Percentiles rank a stretch among this genome's conserved stretches.
These are phyloP conservation scores for Lepeophtheirus nordmannii DNA, from an alignment of 2,888 invertebrate species.

Conservation along the genomic window DNA sequence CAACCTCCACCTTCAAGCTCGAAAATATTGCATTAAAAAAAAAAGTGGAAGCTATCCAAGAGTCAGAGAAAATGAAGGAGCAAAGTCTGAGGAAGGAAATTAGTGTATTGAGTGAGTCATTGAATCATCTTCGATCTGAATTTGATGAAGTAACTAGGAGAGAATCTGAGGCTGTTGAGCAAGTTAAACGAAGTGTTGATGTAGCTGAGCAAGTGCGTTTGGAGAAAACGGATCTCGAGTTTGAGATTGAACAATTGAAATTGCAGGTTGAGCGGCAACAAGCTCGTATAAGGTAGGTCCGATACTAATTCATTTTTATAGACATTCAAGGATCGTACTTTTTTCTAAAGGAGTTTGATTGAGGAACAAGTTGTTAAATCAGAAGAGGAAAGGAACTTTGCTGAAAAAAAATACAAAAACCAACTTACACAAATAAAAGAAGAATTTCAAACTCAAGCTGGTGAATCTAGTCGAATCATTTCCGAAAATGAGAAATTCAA, in stretches of 20 bases:
- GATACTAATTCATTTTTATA: too few species aligned
- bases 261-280: slow-evolving; percentile 10
- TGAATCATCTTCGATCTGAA: background rate
- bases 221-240: slow-evolving; percentile 3
- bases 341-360: background rate
- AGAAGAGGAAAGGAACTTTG: background rate
- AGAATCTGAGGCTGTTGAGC: slow-evolving; percentile 19
- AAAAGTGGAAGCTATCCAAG: too few species aligned
- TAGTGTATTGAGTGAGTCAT: background rate
- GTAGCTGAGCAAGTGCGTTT: slow-evolving; percentile 12
- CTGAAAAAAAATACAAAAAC: slow-evolving; percentile 2
- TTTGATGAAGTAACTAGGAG: background rate
- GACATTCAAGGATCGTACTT: too few species aligned
- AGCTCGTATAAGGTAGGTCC: background rate
- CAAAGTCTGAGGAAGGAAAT: slow-evolving; percentile 7
- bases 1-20: too few species aligned
- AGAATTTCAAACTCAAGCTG: background rate
- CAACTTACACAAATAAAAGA: background rate
- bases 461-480: background rate
- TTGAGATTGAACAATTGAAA: slow-evolving; percentile 7
- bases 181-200: slow-evolving; percentile 6
- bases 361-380: slow-evolving; percentile 11
- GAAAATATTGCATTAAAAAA: too few species aligned
- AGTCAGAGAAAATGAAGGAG: too few species aligned
- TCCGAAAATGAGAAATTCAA: background rate